Conservation (phyloP, 2,113 vertebrate species). For the Elaphurus davidianus region DNA sequence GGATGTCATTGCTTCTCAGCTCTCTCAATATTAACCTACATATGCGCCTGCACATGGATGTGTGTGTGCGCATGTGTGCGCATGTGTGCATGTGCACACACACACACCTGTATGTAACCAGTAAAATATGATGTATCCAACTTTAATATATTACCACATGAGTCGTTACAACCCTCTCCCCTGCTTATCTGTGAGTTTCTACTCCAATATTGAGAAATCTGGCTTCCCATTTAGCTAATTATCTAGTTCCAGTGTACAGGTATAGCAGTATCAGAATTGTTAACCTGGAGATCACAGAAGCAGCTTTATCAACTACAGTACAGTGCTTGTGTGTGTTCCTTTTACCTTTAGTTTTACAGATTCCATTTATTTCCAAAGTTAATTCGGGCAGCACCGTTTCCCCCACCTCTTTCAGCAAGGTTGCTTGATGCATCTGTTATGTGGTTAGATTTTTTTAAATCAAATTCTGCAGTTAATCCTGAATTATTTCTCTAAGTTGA, state of each 20-base stretch:
- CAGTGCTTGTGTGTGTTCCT: background rate
- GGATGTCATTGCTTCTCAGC: background rate
- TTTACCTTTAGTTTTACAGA: background rate
- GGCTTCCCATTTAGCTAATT: background rate
- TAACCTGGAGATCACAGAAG: background rate
- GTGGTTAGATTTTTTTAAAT: background rate
- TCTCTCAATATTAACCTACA: background rate
- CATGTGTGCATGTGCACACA: too few relatives aligned
- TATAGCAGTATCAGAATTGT: background rate
- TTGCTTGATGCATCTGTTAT: background rate
- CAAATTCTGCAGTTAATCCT: background rate
- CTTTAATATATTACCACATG: background rate
- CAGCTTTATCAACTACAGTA: background rate
- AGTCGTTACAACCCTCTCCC: background rate
- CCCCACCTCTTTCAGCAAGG: background rate
- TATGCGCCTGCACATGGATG: rapidly evolving
- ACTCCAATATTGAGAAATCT: background rate
- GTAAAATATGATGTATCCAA: background rate
- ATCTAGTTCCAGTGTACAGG: background rate
- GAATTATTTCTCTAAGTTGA: background rate
- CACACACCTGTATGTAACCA: background rate
- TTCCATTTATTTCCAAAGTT: background rate
- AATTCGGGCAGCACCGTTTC: background rate
- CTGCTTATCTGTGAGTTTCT: background rate
- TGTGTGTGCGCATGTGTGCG: background rate